These are phyloP conservation scores for Nymphalis urticae DNA, from an alignment of 2,888 invertebrate species.

Conservation along the genomic window DNA sequence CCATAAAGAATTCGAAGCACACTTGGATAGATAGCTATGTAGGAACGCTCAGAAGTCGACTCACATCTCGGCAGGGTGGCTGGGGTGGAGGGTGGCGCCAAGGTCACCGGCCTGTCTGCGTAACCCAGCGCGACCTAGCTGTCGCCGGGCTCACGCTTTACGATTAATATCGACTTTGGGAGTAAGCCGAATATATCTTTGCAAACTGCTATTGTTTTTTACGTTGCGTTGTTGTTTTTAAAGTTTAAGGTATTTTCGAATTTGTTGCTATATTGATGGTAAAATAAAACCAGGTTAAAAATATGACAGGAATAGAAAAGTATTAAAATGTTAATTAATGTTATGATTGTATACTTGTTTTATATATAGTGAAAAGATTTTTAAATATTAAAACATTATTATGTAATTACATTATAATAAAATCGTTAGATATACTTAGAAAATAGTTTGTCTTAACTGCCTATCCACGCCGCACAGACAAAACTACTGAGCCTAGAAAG, in stretches of 20 bases:
- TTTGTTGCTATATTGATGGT: not conserved
- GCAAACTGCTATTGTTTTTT: not conserved
- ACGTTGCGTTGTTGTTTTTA: constrained; percentile 5
- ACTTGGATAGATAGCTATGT: constrained; percentile 30
- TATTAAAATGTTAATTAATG: no score
- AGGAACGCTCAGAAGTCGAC: constrained; percentile 34
- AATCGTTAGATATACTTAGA: no score
- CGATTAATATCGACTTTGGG: constrained; percentile 62
- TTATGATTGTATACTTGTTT: no score
- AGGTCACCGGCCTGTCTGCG: constrained; percentile 76
- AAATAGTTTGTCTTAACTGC: no score
- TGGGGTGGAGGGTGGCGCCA: constrained; percentile 47
- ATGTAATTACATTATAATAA: no score
- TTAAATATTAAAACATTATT: no score
- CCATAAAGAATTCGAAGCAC: constrained; percentile 29
- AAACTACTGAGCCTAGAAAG: no score
- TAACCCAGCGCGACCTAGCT: constrained; percentile 71
- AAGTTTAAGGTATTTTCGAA: not conserved
- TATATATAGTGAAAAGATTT: no score
- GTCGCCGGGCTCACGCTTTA: constrained; percentile 62
- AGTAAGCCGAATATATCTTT: constrained; percentile 33
- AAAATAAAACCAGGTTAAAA: no score
- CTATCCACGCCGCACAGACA: no score
- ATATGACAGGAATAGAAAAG: no score
- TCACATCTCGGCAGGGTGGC: constrained; percentile 35